phyloP scores from a whole-genome alignment of 2,797 vertebrate species.

The Syngnathus rostellatus region DNA sequence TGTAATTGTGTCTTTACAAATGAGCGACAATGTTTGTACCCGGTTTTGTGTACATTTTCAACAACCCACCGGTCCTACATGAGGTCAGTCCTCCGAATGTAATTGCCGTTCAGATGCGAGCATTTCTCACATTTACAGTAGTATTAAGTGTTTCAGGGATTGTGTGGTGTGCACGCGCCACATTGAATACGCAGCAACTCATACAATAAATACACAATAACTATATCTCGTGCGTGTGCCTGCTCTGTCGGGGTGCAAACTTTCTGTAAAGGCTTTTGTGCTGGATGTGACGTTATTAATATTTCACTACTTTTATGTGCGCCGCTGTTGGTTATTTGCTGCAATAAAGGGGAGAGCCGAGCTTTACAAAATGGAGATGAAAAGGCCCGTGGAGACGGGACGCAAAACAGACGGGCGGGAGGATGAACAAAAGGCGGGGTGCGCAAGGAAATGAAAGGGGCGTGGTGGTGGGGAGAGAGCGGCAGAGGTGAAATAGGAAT shows the following conservation, averaged over 20 bases:
- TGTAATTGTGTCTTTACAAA: too few species aligned
- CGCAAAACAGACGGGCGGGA: constrained; percentile 6
- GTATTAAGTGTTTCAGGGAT: background rate
- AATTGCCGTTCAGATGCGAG: too few species aligned
- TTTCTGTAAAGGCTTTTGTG: background rate
- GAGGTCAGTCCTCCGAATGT: too few species aligned
- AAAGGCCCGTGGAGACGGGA: background rate
- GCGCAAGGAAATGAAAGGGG: constrained; percentile 10
- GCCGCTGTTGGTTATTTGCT: constrained; percentile 1
- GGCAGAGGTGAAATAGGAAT: background rate
- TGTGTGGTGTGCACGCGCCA: background rate
- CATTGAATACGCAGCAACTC: background rate
- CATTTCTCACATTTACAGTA: background rate
- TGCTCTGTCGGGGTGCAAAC: background rate
- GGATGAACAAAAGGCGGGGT: constrained; percentile 19
- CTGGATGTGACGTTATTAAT: constrained; percentile 1
- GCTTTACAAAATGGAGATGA: constrained; percentile 5
- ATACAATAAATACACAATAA: constrained; percentile 1
- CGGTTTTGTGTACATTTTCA: too few species aligned
- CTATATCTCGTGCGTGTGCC: background rate
- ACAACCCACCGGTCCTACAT: too few species aligned
- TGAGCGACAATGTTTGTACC: background rate
- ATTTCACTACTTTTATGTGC: constrained; percentile 3
- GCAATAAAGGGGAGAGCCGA: background rate
- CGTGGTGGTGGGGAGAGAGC: constrained; percentile 3